A percentile compares a stretch with the other conserved stretches of the same genome.
These are phyloP conservation scores for Takifugu ocellatus DNA, from an alignment of 2,797 vertebrate species.

Conservation along the genomic window DNA sequence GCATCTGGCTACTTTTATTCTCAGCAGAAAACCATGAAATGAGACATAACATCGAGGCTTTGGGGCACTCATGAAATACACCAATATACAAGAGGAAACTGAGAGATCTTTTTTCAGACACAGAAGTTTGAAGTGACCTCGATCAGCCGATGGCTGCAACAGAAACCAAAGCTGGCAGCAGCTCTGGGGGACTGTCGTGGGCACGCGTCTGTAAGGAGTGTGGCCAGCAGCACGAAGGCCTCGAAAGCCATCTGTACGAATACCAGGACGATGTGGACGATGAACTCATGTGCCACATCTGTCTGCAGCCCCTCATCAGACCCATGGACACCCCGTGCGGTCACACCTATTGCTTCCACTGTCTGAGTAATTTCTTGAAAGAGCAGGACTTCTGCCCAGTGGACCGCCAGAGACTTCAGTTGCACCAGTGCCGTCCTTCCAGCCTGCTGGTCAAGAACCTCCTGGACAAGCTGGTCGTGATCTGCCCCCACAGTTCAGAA, in stretches of 20 bases:
- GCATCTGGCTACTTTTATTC: conserved; percentile 52
- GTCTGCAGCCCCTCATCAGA: conserved; percentile 87
- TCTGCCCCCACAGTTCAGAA: conserved; percentile 81
- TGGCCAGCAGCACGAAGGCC: conserved; percentile 82
- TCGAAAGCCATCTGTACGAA: conserved; percentile 88
- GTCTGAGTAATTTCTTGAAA: conserved; percentile 88
- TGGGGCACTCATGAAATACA: conserved; percentile 12
- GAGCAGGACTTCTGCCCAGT: conserved; percentile 91
- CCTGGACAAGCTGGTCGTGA: conserved; percentile 85
- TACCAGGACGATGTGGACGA: conserved; percentile 93
- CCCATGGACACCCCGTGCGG: conserved; percentile 94
- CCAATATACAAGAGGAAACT: conserved; percentile 2
- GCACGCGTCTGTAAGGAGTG: conserved; percentile 84
- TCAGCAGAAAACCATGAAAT: conserved; percentile 66
- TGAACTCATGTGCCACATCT: conserved; percentile 91
- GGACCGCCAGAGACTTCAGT: conserved; percentile 84
- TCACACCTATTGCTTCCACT: conserved; percentile 89
- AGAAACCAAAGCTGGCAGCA: conserved; percentile 63
- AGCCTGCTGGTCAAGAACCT: conserved; percentile 90
- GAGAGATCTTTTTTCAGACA: conserved; percentile 13
- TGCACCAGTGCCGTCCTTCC: conserved; percentile 86
- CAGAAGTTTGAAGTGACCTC: conserved; percentile 29
- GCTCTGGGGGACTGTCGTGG: conserved; percentile 62
- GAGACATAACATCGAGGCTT: conserved; percentile 34
- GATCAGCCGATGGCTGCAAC: conserved; percentile 54